phyloP scores from a whole-genome alignment of 2,113 vertebrate species.

The Ailurus styani region DNA sequence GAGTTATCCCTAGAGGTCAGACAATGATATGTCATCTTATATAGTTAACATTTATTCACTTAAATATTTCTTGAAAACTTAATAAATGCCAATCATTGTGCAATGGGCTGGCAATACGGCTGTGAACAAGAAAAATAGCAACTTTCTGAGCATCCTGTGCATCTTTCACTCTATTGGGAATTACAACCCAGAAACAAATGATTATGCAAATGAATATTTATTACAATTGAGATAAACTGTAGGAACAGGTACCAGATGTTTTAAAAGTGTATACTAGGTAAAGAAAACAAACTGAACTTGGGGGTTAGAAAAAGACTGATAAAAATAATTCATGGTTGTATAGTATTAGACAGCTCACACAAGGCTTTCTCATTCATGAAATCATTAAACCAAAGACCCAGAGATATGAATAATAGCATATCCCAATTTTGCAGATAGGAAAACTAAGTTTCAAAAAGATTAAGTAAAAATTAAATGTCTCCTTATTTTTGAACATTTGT shows the following conservation, averaged over 20 bases:
- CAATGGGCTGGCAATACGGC: neutral
- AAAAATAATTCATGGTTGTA: neutral
- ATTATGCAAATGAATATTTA: conserved; percentile 26
- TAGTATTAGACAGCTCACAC: neutral
- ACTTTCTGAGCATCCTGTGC: neutral
- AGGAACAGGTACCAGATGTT: conserved; percentile 32
- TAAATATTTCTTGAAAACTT: neutral
- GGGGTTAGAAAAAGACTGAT: neutral
- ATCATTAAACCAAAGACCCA: neutral
- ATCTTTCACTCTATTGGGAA: neutral
- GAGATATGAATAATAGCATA: neutral
- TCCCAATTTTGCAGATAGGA: neutral
- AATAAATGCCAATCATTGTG: neutral
- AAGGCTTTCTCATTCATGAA: neutral
- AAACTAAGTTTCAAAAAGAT: neutral
- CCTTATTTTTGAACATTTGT: neutral
- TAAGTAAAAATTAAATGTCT: neutral
- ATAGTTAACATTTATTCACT: neutral
- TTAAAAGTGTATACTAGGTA: neutral
- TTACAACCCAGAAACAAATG: conserved; percentile 29
- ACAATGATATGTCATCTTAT: neutral
- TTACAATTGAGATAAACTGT: conserved; percentile 17
- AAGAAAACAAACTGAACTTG: neutral
- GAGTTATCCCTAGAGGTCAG: neutral
- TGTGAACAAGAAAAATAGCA: neutral